Evolutionary conservation across 2,113 vertebrate genomes (phyloP), one percentile per base, ranked within the genome.

Genomic region (Phalacrocorax aristotelis): DNA sequence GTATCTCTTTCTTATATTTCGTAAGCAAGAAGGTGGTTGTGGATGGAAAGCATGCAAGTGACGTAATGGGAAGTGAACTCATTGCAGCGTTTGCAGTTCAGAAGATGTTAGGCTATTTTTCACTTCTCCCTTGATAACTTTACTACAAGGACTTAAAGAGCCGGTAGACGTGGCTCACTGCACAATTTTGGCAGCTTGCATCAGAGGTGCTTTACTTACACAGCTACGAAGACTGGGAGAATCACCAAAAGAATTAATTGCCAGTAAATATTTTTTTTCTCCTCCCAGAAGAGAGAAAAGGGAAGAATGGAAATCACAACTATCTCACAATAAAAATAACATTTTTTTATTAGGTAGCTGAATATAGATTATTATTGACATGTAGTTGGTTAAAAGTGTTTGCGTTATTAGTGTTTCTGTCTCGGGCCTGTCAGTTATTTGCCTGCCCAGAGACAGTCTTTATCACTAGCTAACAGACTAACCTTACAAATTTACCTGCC

Each of bases 381-480:
- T 55, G 29, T 27, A 65, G 26, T 27, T 75, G 6, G 42, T 66
- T 65, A 64, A 82, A 88, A 80, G 38, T 82, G 36, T 93, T 97
- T 80, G 91, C 46, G 64, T 42, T 92, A 25, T 61, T 62, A 78
- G 19, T 30, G 60, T 92, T 94, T 85, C 38, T 91, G 60, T 90
- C 64, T 76, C 40, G 13, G 51, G 51, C 62, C 48, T 89, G 82
- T 77, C 93, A 93, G 68, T 96, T 91, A 66, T 78, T 94, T 97
- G 83, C 61, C 58, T 91, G 77, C 88, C 83, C 85, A 95, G 94
- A 87, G 32, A 95, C 34, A 75, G 71, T 52, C 83, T 96, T 96
- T 97, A 95, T 97, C 96, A 95, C 87, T 64, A 95, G 75, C 91
- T 95, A 92, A 84, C 96, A 98, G 83, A 92, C 69, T 61, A 84